phyloP scores from a whole-genome alignment of 2,113 vertebrate genomes.

The Zootoca vivipara region DNA sequence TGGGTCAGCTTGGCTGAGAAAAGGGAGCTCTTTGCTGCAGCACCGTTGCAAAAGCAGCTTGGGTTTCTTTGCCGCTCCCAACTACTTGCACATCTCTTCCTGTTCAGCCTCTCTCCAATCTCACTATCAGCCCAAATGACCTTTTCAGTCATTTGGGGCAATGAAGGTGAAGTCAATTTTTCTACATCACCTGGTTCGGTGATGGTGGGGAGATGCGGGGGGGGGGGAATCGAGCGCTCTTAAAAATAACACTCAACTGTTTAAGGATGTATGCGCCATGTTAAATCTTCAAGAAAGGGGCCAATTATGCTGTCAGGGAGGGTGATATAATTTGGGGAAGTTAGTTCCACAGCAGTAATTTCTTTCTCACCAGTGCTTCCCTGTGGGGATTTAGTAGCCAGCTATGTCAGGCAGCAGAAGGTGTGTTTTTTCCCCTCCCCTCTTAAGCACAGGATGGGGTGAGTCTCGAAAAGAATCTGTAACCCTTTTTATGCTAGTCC shows the following conservation, averaged over 20 bases:
- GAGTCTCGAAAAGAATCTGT: neutral
- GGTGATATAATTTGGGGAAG: conserved; percentile 79
- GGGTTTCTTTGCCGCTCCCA: neutral
- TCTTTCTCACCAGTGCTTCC: conserved; percentile 51
- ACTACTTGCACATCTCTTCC: neutral
- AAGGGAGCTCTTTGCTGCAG: neutral
- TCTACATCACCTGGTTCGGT: neutral
- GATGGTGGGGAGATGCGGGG: neutral
- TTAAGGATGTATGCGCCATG: conserved; percentile 67
- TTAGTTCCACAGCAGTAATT: conserved; percentile 71
- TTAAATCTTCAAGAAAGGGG: conserved; percentile 77
- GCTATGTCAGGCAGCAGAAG: conserved; percentile 61
- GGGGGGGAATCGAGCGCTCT: conserved; percentile 43
- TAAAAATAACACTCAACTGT: conserved; percentile 68
- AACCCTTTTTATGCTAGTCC: neutral
- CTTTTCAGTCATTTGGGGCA: neutral
- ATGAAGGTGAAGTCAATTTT: neutral
- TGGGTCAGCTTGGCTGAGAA: neutral
- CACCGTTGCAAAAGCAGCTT: neutral
- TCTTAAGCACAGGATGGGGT: neutral
- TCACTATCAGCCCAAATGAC: neutral
- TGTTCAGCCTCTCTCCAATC: neutral
- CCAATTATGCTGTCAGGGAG: conserved; percentile 80
- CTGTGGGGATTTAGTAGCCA: conserved; percentile 71
- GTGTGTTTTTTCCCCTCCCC: neutral